Conservation (phyloP, 2,113 vertebrate species). For the Atrichornis clamosus region DNA sequence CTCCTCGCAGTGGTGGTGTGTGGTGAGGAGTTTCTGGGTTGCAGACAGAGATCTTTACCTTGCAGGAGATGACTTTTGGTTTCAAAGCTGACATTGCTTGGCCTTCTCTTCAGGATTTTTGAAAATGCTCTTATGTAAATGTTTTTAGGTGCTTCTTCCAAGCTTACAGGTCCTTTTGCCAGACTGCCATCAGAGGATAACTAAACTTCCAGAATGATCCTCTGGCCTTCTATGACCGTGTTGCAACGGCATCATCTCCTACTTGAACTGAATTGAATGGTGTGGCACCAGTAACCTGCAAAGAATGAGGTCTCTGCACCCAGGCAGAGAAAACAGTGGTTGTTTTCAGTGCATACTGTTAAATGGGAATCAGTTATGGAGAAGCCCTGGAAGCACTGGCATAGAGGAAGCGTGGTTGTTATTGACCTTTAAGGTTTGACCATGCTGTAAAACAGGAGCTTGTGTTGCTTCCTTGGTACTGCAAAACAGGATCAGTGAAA, state of each 20-base stretch:
- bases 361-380: not conserved
- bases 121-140: not conserved
- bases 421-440: not conserved
- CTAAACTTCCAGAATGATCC: not conserved
- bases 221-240: not conserved
- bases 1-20: not conserved
- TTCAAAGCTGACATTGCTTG: not conserved
- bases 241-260: not conserved
- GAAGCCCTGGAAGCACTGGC: not conserved
- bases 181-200: not conserved
- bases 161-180: not conserved
- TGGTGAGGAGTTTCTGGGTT: not conserved
- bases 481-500: not conserved
- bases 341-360: not conserved
- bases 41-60: not conserved
- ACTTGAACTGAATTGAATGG: not conserved
- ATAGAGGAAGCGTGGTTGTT: not conserved
- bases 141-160: not conserved
- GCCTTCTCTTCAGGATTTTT: not conserved
- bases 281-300: not conserved
- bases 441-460: not conserved
- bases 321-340: not conserved
- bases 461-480: not conserved
- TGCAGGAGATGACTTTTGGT: not conserved
- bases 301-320: not conserved